A percentile compares a stretch with the other conserved stretches of the same genome.
These are phyloP conservation scores for Esperia sulphurella DNA, from an alignment of 2,888 invertebrate genomes.

Conservation along the genomic window DNA sequence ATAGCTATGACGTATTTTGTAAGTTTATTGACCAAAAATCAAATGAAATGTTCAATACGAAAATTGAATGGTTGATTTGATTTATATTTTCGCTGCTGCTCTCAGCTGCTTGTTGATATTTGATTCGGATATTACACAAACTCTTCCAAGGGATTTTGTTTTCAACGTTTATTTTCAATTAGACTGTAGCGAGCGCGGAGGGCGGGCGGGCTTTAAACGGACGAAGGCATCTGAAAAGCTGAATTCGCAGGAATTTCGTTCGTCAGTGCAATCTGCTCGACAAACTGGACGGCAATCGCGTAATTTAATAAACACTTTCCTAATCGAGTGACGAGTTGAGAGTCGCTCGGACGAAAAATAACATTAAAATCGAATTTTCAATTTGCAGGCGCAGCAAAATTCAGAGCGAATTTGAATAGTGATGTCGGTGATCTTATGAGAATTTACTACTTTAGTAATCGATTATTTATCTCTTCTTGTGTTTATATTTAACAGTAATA, in stretches of 20 bases:
- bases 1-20: too few species aligned
- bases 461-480: too few species aligned
- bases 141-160: slow-evolving; percentile 16
- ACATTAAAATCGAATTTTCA: slow-evolving; percentile 37
- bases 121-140: not conserved
- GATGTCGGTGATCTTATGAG: not conserved
- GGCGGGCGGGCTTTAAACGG: slow-evolving; percentile 8
- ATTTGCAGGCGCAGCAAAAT: slow-evolving; percentile 13
- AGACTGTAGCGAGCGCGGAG: slow-evolving; percentile 22
- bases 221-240: slow-evolving; percentile 24
- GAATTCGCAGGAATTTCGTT: slow-evolving; percentile 43
- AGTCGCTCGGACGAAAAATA: slow-evolving; percentile 47
- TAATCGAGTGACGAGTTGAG: slow-evolving; percentile 63
- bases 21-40: too few species aligned
- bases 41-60: too few species aligned
- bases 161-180: slow-evolving; percentile 41
- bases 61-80: too few species aligned
- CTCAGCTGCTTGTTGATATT: not conserved
- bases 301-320: slow-evolving; percentile 72
- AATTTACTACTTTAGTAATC: too few species aligned
- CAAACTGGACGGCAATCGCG: slow-evolving; percentile 60
- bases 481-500: too few species aligned
- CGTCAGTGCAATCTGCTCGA: slow-evolving; percentile 58
- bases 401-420: slow-evolving; percentile 6
- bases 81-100: too few species aligned